A percentile compares a stretch with the other conserved stretches of the same genome.
Evolutionary conservation across 2,888 invertebrate genomes (phyloP).

Genomic region (Argyresthia goedartella): DNA sequence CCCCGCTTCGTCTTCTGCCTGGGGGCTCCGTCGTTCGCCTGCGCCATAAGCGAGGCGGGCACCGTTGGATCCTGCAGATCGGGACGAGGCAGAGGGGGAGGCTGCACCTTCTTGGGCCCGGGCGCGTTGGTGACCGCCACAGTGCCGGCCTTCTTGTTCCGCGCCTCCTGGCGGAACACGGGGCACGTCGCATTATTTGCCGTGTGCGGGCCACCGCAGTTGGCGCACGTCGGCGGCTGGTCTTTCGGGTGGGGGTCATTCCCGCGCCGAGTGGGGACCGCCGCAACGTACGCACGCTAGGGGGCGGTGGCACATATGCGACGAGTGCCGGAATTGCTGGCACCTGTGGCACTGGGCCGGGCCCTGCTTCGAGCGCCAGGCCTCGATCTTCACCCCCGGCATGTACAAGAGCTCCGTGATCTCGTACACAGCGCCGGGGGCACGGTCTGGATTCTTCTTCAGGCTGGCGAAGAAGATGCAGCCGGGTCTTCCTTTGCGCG

Average conservation of each 20-base stretch:
- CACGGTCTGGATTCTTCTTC: not conserved
- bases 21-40: too few species aligned
- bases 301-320: not conserved
- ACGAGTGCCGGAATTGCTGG: not conserved
- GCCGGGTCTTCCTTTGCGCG: conserved; percentile 12
- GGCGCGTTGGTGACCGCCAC: too few species aligned
- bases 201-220: not conserved
- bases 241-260: not conserved
- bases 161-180: not conserved
- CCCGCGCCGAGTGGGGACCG: not conserved
- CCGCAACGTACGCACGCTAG: not conserved
- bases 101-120: too few species aligned
- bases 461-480: not conserved
- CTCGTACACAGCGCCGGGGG: not conserved
- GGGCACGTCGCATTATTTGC: not conserved
- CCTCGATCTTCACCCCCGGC: not conserved
- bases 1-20: too few species aligned
- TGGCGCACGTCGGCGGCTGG: not conserved
- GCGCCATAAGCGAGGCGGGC: too few species aligned
- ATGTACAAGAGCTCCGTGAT: conserved; percentile 4
- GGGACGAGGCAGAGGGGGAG: too few species aligned
- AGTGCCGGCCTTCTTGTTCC: not conserved
- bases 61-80: too few species aligned
- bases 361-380: not conserved
- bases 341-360: not conserved